Base-by-base conservation (phyloP, 2,113 vertebrate genomes). In the Todiramphus saurophagus region DNA sequence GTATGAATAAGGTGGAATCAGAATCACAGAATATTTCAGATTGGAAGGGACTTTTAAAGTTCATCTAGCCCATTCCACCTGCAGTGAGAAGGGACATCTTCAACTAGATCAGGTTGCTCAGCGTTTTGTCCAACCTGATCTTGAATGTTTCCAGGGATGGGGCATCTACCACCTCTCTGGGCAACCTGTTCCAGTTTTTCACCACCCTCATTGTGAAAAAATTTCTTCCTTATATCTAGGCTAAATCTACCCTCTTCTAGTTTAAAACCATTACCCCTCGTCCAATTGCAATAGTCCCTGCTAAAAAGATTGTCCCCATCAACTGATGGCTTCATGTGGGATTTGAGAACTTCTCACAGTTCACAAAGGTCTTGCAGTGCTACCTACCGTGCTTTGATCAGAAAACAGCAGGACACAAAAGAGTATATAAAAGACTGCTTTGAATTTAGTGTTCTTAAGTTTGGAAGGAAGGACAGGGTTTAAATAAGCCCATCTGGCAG, bases 241-340 rank as follows among this genome's bases (percentile, higher is more conserved):
- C 55, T 33, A 56, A 55, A 56, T 56, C 55, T 56, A 56, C 55
- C 55, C 55, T 56, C 30, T 56, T 33, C 55, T 55, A 33, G 30
- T 56, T 56, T 56, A 33, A 56, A 33, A 31, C 30, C 31, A 58
- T 58, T n/a, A 20, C 21, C 21, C 59, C 21, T 60, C 35, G 21
- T 60, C 59, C n/a, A 21, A 6, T n/a, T 20, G 31, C 18, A 58
- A n/a, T 18, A 58, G 56, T 19, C 56, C 31, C 56, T 58, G 10
- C 31, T 31, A 58, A 58, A 58, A 58, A n/a, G 17, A n/a, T 58
- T 58, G 31, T 58, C 18, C 31, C 56, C 18, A 33, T 33, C 31
- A 33, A 67, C 25, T 27, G 41, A 33, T 1, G 2, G 25, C 51
- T 75, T 21, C 8, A 2, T 3, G 25, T 0, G 0, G 44, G 31